These are phyloP conservation scores for Python bivittatus DNA, from an alignment of 2,113 vertebrate genomes.

Conservation along the genomic window DNA sequence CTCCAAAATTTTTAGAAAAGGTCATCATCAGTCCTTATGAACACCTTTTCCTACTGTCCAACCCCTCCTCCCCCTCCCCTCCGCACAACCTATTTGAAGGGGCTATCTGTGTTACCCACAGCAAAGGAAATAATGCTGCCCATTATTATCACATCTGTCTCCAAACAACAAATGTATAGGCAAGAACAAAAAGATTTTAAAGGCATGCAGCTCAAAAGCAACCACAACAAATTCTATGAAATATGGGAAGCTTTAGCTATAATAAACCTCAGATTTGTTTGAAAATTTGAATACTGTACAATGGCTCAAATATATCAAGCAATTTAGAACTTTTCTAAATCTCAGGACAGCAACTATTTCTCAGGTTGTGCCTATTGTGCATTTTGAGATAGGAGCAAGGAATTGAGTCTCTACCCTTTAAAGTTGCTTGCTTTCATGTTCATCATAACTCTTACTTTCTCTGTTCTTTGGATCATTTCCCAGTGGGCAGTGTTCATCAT, in stretches of 20 bases:
- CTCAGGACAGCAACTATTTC: neutral
- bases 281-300: neutral
- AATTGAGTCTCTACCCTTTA: neutral
- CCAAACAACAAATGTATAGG: neutral
- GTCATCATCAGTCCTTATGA: neutral
- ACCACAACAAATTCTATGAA: neutral
- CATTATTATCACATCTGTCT: neutral
- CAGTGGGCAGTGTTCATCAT: neutral
- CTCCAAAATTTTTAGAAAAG: neutral
- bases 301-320: neutral
- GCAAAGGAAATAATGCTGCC: neutral
- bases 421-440: neutral
- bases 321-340: neutral
- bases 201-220: neutral
- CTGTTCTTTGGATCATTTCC: neutral
- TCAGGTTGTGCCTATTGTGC: neutral
- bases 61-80: rapidly evolving
- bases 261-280: neutral
- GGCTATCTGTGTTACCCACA: neutral
- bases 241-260: neutral
- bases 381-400: neutral
- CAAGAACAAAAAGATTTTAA: neutral
- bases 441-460: neutral
- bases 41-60: neutral
- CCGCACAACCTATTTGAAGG: neutral